phyloP scores from a whole-genome alignment of 2,113 vertebrate species.

The Bufo bufo region DNA sequence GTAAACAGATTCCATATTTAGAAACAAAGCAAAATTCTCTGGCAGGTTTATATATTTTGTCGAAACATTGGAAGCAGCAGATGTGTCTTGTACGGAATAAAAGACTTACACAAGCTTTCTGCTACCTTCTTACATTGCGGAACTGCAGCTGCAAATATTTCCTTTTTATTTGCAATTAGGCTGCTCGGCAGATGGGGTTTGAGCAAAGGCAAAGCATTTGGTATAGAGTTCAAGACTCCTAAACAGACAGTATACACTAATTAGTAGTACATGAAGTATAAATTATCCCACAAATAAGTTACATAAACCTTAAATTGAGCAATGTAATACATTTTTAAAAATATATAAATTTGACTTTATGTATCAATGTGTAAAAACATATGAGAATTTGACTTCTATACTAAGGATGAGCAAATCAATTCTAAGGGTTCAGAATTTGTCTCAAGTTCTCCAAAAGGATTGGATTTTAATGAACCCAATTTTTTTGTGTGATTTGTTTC shows the following conservation, averaged over 20 bases:
- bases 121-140: slow-evolving; percentile 8
- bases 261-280: not conserved
- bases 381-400: too few relatives aligned
- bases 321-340: too few relatives aligned
- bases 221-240: not conserved
- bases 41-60: not conserved
- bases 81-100: slow-evolving; percentile 45
- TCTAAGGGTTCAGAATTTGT: too few relatives aligned
- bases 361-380: too few relatives aligned
- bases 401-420: too few relatives aligned
- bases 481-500: too few relatives aligned
- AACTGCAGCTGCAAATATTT: slow-evolving; percentile 51
- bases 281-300: not conserved
- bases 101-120: slow-evolving; percentile 49
- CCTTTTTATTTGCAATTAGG: slow-evolving; percentile 44
- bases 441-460: too few relatives aligned
- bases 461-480: too few relatives aligned
- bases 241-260: not conserved
- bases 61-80: slow-evolving; percentile 29
- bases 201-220: not conserved
- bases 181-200: slow-evolving; percentile 22
- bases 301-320: too few relatives aligned
- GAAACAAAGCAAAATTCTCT: slow-evolving; percentile 29
- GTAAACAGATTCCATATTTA: slow-evolving; percentile 43
- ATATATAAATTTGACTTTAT: too few relatives aligned